phyloP scores from a whole-genome alignment of 2,797 vertebrate genomes.

The Gallinago stenura region DNA sequence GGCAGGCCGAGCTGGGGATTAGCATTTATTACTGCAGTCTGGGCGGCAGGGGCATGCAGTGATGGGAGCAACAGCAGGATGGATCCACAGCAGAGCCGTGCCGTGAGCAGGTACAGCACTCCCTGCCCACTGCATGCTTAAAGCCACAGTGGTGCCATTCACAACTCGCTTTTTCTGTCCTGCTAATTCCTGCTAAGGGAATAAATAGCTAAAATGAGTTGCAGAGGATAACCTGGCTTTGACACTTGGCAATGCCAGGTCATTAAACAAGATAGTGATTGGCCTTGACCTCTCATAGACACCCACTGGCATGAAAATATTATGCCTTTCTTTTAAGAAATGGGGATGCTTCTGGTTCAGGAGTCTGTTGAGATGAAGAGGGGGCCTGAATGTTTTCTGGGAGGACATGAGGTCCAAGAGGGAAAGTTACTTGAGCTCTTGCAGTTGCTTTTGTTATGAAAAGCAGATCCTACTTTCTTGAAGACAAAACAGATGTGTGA shows the following conservation, averaged over 20 bases:
- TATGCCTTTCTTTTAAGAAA: not conserved
- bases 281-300: not conserved
- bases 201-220: not conserved
- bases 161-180: not conserved
- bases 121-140: not conserved
- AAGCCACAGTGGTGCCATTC: not conserved
- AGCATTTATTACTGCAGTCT: not conserved
- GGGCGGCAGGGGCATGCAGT: accelerated
- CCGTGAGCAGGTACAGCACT: accelerated
- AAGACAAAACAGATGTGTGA: not conserved
- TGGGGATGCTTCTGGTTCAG: not conserved
- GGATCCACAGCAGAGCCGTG: accelerated
- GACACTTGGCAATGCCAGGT: not conserved
- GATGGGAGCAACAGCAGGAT: not conserved
- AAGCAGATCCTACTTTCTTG: not conserved
- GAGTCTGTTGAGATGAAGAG: not conserved
- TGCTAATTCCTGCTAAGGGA: not conserved
- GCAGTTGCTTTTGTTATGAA: not conserved
- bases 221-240: not conserved
- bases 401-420: not conserved
- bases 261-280: not conserved
- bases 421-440: not conserved
- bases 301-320: not conserved
- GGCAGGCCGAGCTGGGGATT: not conserved
- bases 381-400: not conserved